phyloP scores from a whole-genome alignment of 2,888 invertebrate species.

The Lottia gigantea region DNA sequence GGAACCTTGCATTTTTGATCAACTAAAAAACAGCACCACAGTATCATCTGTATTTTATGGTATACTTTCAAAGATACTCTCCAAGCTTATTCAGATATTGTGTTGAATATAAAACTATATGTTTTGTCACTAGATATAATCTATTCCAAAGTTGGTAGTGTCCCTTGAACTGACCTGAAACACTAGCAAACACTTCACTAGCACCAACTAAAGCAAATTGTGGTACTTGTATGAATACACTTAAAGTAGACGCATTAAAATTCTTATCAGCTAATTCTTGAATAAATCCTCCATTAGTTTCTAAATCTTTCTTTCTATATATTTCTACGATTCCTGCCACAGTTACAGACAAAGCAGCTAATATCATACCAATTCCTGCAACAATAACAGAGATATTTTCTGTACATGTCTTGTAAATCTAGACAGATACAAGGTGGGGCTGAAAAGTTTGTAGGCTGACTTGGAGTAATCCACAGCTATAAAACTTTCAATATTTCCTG shows the following conservation, averaged over 20 bases:
- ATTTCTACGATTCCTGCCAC: constrained; percentile 60
- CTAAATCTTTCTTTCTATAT: constrained; percentile 50
- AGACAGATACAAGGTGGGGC: too few relatives aligned
- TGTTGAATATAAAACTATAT: too few relatives aligned
- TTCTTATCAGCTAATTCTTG: constrained; percentile 46
- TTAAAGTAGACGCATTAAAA: constrained; percentile 54
- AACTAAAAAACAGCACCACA: too few relatives aligned
- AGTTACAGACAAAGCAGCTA: constrained; percentile 48
- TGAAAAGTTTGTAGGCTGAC: too few relatives aligned
- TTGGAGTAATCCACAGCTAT: too few relatives aligned
- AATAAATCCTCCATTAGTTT: constrained; percentile 37
- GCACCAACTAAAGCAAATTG: constrained; percentile 60
- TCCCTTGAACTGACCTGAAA: constrained; percentile 45
- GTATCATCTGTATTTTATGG: too few relatives aligned
- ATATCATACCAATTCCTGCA: constrained; percentile 56
- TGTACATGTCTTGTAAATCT: neutral
- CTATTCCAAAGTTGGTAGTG: too few relatives aligned
- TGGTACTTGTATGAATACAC: constrained; percentile 56
- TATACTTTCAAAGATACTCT: too few relatives aligned
- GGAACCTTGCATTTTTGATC: too few relatives aligned
- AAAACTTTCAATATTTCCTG: too few relatives aligned
- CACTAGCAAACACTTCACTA: constrained; percentile 60
- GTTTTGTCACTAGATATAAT: too few relatives aligned
- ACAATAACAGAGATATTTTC: neutral
- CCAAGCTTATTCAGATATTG: too few relatives aligned